A percentile compares a stretch with the other conserved stretches of the same genome.
phyloP scores from a whole-genome alignment of 2,113 vertebrate species.

The Pseudolaguvia tuberculata region DNA sequence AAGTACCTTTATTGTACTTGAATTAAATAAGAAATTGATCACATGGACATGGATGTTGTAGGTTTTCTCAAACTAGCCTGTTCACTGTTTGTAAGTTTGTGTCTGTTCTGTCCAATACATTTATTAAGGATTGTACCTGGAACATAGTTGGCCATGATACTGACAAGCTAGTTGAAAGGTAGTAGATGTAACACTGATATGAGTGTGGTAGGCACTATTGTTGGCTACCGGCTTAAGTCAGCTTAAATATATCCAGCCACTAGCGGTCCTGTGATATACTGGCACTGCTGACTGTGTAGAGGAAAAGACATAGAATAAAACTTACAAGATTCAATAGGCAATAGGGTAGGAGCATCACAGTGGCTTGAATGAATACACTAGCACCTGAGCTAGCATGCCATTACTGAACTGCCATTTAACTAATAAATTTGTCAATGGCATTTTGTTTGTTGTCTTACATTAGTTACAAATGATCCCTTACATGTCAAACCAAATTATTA shows the following conservation, averaged over 20 bases:
- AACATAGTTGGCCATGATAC: not conserved
- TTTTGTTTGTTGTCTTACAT: not conserved
- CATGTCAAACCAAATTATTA: no score
- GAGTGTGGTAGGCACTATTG: not conserved
- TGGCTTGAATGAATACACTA: no score
- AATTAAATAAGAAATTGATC: not conserved
- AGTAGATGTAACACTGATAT: constrained; percentile 15
- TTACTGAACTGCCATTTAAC: not conserved
- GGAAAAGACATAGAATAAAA: not conserved
- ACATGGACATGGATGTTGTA: not conserved
- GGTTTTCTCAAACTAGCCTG: not conserved
- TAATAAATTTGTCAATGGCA: not conserved
- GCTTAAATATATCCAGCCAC: constrained; percentile 14
- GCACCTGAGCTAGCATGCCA: not conserved
- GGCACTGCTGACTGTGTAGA: constrained; percentile 11
- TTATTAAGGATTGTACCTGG: not conserved
- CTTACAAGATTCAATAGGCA: no score
- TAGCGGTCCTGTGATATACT: constrained; percentile 13
- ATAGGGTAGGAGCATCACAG: not conserved
- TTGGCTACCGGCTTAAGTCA: constrained; percentile 9
- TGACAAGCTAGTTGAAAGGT: constrained; percentile 7
- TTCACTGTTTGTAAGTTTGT: not conserved
- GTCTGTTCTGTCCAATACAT: not conserved
- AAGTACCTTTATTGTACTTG: not conserved
- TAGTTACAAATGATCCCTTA: not conserved